Conservation (phyloP, 1,140 invertebrate genomes). For the Nomia melanderi region DNA sequence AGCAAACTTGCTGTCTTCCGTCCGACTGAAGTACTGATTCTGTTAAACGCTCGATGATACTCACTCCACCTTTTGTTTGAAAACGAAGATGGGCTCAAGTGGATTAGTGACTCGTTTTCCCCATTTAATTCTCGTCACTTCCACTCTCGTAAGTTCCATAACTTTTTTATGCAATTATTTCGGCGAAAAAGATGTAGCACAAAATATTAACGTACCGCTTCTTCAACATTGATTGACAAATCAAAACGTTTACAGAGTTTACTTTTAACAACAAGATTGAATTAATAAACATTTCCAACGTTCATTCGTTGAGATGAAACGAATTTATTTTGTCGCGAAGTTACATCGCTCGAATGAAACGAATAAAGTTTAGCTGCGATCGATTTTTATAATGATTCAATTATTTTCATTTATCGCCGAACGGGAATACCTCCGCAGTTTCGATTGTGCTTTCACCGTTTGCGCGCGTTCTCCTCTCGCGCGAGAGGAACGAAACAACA, state of each 20-base stretch:
- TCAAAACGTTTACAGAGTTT: no score
- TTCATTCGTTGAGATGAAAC: no score
- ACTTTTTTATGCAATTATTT: no score
- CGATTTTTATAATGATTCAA: background rate
- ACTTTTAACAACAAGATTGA: no score
- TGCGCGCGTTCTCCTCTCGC: no score
- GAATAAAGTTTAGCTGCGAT: background rate
- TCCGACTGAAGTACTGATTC: background rate
- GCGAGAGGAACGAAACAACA: constrained; percentile 11
- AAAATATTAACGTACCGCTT: no score
- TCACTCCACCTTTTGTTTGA: background rate
- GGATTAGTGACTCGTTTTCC: background rate
- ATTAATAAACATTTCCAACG: no score
- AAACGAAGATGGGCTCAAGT: background rate
- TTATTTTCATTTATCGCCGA: background rate
- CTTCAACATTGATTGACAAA: no score
- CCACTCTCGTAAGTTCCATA: no score
- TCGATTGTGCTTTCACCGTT: background rate
- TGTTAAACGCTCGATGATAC: background rate
- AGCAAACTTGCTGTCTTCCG: background rate
- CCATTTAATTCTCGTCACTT: no score
- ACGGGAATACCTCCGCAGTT: background rate
- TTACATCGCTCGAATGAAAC: background rate
- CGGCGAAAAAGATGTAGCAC: no score
- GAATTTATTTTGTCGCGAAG: background rate